Base-by-base conservation (phyloP, 2,113 vertebrate species). In the Myodes glareolus region DNA sequence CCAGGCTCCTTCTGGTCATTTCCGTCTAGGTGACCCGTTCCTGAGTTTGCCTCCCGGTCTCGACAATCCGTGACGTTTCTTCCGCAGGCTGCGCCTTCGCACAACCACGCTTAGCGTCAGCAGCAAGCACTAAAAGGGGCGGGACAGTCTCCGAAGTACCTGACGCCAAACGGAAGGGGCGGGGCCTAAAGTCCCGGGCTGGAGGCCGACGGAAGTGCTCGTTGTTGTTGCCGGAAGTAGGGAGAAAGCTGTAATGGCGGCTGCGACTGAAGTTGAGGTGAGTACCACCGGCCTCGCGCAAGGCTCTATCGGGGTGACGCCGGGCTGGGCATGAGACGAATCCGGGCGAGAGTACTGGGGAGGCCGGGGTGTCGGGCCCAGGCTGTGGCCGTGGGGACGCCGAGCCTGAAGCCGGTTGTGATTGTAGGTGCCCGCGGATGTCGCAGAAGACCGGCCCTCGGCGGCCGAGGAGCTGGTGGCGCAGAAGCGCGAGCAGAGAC, bases 401-500 rank as follows among this genome's bases (percentile, higher is more conserved):
- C 65, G n/a, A 17, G 3, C 25, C 65, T 92, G 36, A 91, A 29
- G 65, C 31, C 6, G 5, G 27, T 16, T 23, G 6, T 65, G 8
- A 50, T 11, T 1, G 7, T 45, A 96, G 97, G 55, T 70, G 55
- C n/a, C 29, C 21, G 81, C 89, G 81, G 98, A 70, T 12, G 42
- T 29, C 63, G 63, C 42, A 42, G 84, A 86, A 12, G 63, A 97
- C 23, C 47, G 80, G 29, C 3, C 94, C 0, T 78, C 93, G 0
- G 91, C 77, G 7, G 88, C 88, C 0, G 98, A 97, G 77, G 98
- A 97, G 10, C 65, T 97, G 68, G 96, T 98, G 0, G 98, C 98
- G 19, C 97, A 98, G 97, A 99, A 99, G 95, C 99, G 99, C 96
- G 99, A 99, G 92, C 99, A 98, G 29, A 98, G 99, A 42, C 98